Base-by-base conservation (phyloP, 1,140 invertebrate genomes). In the Lineus longissimus region DNA sequence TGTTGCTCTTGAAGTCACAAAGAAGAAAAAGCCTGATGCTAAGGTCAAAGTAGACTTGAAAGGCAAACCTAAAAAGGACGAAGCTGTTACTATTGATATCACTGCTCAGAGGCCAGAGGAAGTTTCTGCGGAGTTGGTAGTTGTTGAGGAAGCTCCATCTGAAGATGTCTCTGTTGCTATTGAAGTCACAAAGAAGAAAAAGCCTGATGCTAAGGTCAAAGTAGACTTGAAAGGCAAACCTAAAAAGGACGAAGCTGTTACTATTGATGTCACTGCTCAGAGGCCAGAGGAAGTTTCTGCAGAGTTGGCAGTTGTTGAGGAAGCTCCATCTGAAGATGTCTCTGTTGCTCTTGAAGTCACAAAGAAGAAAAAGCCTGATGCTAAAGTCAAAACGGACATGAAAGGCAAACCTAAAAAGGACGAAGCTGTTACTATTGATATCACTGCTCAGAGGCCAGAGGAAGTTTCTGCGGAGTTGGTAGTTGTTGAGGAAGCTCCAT, bases 1-100 rank as follows among this genome's bases (percentile, higher is more conserved):
- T 41, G 66, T 51, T 61, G 63, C 64, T 11, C 64, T 61, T 43
- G 57, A 62, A 57, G n/a, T n/a, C n/a, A n/a, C n/a, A n/a, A n/a
- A n/a, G n/a, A n/a, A n/a, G n/a, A n/a, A n/a, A n/a, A n/a, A n/a
- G n/a, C n/a, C n/a, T n/a, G n/a, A n/a, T n/a, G n/a, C n/a, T n/a
- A n/a, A n/a, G n/a, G n/a, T n/a, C n/a, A n/a, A n/a, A n/a, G n/a
- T n/a, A n/a, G n/a, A n/a, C n/a, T n/a, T n/a, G n/a, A n/a, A n/a
- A n/a, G n/a, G n/a, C n/a, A n/a, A n/a, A n/a, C n/a, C n/a, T n/a
- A n/a, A n/a, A n/a, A n/a, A n/a, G n/a, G n/a, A n/a, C n/a, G n/a
- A n/a, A n/a, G n/a, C n/a, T n/a, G n/a, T n/a, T n/a, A n/a, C n/a
- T n/a, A n/a, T n/a, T n/a, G n/a, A n/a, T n/a, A n/a, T n/a, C n/a